Evolutionary conservation across 2,888 invertebrate genomes (phyloP).

Genomic region (Rosalia funebris): DNA sequence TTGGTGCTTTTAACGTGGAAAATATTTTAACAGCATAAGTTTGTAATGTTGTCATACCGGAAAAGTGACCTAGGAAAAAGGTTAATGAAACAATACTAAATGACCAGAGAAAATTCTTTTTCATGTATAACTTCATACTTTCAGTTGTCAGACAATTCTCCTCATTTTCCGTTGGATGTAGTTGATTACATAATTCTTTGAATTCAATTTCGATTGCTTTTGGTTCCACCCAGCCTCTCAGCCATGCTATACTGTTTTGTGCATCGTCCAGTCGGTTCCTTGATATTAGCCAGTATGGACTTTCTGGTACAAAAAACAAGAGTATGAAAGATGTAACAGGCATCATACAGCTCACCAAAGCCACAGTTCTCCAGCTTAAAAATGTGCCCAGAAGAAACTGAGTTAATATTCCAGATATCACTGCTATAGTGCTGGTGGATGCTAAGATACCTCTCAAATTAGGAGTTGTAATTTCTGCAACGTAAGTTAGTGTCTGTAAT

Average conservation of each 20-base stretch:
- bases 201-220: constrained; percentile 71
- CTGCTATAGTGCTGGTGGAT: constrained; percentile 78
- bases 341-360: constrained; percentile 67
- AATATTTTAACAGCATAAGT: constrained; percentile 82
- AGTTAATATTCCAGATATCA: constrained; percentile 72
- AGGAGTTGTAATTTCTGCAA: constrained; percentile 84
- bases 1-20: constrained; percentile 75
- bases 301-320: constrained; percentile 70
- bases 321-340: constrained; percentile 68
- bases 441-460: constrained; percentile 78
- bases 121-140: constrained; percentile 63
- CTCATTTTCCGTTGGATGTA: constrained; percentile 33
- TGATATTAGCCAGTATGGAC: constrained; percentile 70
- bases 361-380: constrained; percentile 67
- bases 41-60: constrained; percentile 79
- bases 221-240: constrained; percentile 78
- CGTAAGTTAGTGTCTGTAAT: constrained; percentile 78
- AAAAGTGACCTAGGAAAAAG: constrained; percentile 81
- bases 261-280: constrained; percentile 67
- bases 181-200: constrained; percentile 60
- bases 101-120: constrained; percentile 74
- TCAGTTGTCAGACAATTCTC: neutral
- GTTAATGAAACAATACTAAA: constrained; percentile 73
- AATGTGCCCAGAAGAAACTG: constrained; percentile 68
- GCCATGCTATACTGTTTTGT: constrained; percentile 66